phyloP scores from a whole-genome alignment of 2,797 vertebrate species.

The Anas acuta region DNA sequence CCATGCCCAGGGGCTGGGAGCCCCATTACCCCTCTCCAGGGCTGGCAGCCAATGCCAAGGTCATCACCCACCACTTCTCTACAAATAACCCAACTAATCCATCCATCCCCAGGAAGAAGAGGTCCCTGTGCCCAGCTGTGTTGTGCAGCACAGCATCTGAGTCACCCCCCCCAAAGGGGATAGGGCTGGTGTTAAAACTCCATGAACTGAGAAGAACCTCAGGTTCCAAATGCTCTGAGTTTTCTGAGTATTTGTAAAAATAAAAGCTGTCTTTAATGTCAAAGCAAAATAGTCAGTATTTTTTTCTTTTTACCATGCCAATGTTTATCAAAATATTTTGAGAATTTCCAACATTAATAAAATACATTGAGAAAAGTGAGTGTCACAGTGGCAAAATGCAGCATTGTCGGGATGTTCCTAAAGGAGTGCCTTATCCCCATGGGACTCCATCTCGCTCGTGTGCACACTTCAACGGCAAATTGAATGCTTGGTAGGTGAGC shows the following conservation, averaged over 20 bases:
- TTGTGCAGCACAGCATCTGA: not conserved
- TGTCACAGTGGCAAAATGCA: not conserved
- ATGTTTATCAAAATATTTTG: not conserved
- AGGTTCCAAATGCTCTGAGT: not conserved
- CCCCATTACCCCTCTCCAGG: not conserved
- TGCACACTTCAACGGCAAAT: not conserved
- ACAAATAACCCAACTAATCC: not conserved
- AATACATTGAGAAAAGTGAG: not conserved
- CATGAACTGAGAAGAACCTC: not conserved
- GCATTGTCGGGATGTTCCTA: not conserved
- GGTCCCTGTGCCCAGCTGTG: not conserved
- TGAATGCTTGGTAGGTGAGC: not conserved
- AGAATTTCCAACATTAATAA: rapidly evolving
- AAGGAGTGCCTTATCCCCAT: rapidly evolving
- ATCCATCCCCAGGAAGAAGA: rapidly evolving
- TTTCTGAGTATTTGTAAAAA: not conserved
- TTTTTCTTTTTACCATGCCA: not conserved
- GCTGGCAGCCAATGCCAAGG: not conserved
- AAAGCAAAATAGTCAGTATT: not conserved
- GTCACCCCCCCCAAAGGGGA: not conserved
- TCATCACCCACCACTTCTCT: not conserved
- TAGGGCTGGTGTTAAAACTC: not conserved
- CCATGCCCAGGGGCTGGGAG: not conserved
- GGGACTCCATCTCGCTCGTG: not conserved
- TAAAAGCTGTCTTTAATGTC: not conserved